phyloP scores from a whole-genome alignment of 2,888 invertebrate species.

The Xanthia icteritia region DNA sequence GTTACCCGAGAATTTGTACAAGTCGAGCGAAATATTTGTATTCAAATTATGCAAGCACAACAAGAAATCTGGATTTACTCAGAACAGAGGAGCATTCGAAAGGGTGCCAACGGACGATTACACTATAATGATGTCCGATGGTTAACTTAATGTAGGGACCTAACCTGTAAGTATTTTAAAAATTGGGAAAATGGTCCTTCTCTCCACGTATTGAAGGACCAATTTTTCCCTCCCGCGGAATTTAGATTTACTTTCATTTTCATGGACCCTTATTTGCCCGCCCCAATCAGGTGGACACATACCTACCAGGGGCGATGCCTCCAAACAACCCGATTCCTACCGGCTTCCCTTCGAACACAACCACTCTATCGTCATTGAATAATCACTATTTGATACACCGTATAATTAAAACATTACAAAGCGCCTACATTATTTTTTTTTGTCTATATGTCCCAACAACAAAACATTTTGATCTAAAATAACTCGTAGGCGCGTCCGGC shows the following conservation, averaged over 20 bases:
- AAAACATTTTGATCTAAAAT: no score
- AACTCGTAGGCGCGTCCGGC: no score
- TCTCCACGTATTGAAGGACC: background rate
- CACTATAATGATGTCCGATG: background rate
- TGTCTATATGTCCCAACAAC: no score
- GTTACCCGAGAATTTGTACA: constrained; percentile 68
- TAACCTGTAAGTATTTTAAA: background rate
- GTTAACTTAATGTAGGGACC: background rate
- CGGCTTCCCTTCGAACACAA: no score
- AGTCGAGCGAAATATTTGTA: constrained; percentile 68
- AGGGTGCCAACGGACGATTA: background rate
- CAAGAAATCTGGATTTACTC: constrained; percentile 42
- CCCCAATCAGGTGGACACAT: constrained; percentile 66
- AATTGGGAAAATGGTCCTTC: background rate
- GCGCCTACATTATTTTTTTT: no score
- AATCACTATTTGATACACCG: no score
- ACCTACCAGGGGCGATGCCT: no score
- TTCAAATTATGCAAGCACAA: constrained; percentile 54
- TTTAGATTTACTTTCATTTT: constrained; percentile 62
- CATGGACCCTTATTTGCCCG: constrained; percentile 64
- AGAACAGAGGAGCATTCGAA: background rate
- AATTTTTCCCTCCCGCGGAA: constrained; percentile 37
- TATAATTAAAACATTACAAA: no score
- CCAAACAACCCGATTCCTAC: no score
- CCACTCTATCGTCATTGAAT: no score